phyloP scores from a whole-genome alignment of 2,113 vertebrate species.

The Oreotrochilus melanogaster region DNA sequence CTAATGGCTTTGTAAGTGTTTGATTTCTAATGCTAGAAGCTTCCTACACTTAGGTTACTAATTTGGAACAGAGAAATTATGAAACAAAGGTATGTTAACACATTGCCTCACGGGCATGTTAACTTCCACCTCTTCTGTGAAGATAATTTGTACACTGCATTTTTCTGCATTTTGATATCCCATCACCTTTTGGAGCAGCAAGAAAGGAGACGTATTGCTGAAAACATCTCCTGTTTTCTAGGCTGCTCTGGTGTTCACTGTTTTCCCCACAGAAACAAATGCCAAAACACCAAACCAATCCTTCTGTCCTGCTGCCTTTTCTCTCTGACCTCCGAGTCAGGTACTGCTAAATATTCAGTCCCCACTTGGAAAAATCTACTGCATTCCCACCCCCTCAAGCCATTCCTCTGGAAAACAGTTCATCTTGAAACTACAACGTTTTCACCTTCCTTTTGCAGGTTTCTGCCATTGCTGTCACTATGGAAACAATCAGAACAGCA shows the following conservation, averaged over 20 bases:
- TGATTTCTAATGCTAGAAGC: constrained; percentile 39
- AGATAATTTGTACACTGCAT: neutral
- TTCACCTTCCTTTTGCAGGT: constrained; percentile 32
- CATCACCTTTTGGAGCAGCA: neutral
- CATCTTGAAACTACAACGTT: constrained; percentile 36
- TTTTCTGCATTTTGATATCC: neutral
- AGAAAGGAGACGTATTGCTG: neutral
- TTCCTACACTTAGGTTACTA: neutral
- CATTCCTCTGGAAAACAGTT: constrained; percentile 7
- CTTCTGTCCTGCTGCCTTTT: neutral
- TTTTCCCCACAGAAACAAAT: neutral
- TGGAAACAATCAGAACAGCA: constrained; percentile 63
- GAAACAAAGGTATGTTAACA: neutral
- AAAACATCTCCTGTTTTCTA: neutral
- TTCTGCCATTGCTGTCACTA: constrained; percentile 57
- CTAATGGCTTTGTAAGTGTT: neutral
- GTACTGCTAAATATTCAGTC: neutral
- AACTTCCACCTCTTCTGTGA: neutral
- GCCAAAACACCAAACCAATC: neutral
- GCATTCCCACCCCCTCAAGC: neutral
- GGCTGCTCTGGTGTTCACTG: neutral
- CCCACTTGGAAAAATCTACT: neutral
- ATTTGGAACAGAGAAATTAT: neutral
- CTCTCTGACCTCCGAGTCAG: neutral
- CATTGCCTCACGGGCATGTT: neutral